Conservation (phyloP, 1,140 invertebrate species). For the Cryptotermes secundus region DNA sequence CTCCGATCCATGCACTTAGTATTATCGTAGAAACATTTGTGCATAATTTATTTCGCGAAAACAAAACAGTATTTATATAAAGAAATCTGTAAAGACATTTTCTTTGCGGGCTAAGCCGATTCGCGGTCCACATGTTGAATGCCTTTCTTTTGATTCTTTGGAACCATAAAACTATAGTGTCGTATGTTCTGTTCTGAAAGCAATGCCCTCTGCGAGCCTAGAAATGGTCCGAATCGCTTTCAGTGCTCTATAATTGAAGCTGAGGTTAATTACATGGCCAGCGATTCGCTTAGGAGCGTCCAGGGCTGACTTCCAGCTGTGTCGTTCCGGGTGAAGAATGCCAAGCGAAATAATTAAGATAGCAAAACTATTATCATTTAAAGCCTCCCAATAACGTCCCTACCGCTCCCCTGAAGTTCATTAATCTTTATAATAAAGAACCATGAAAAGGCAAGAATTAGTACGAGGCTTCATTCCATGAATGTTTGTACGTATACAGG, state of each 20-base stretch:
- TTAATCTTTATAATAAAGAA: slow-evolving; percentile 11
- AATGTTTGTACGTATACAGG: no score
- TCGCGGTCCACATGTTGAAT: no score
- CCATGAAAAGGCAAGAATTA: slow-evolving; percentile 8
- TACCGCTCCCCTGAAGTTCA: not conserved
- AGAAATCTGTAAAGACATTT: no score
- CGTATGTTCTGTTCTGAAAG: not conserved
- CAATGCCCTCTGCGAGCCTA: not conserved
- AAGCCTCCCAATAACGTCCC: not conserved
- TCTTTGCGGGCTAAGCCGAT: no score
- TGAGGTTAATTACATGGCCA: slow-evolving; percentile 16
- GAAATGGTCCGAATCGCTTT: not conserved
- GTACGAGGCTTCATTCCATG: no score
- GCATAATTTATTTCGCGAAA: no score
- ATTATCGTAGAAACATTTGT: no score
- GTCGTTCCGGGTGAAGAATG: slow-evolving; percentile 13
- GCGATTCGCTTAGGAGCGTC: no score
- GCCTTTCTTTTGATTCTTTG: not conserved
- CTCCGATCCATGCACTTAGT: no score
- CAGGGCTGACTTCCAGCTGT: not conserved
- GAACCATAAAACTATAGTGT: not conserved
- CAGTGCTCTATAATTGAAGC: slow-evolving; percentile 16
- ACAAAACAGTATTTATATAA: no score
- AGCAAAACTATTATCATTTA: slow-evolving; percentile 2
- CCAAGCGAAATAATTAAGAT: slow-evolving; percentile 6